Evolutionary conservation across 1,140 invertebrate species (phyloP).

Genomic region (Steinernema khuongi): DNA sequence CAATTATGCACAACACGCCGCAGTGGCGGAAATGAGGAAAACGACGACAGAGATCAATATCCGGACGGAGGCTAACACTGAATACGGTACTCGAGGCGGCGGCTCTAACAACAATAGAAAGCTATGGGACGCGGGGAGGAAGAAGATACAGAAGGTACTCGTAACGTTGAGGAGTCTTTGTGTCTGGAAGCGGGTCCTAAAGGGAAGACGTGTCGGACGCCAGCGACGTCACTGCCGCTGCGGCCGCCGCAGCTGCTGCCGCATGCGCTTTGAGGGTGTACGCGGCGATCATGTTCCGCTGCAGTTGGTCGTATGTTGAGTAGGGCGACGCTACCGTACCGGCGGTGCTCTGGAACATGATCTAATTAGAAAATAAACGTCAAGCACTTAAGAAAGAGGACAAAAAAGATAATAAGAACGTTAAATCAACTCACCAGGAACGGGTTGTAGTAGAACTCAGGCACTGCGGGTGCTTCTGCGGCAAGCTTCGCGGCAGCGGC

Average conservation of each 20-base stretch:
- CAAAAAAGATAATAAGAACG: too few relatives aligned
- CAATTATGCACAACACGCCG: background rate
- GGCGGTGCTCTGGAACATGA: background rate
- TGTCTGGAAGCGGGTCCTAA: background rate
- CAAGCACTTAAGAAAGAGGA: background rate
- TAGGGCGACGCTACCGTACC: background rate
- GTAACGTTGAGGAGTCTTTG: background rate
- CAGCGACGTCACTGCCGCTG: background rate
- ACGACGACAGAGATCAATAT: background rate
- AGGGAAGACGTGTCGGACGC: background rate
- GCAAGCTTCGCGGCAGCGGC: background rate
- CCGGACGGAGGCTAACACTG: background rate
- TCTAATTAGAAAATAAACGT: background rate
- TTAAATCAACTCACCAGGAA: background rate
- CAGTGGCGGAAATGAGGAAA: background rate
- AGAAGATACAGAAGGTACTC: conserved; percentile 14
- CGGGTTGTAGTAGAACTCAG: conserved; percentile 9
- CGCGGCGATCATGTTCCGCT: background rate
- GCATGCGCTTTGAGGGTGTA: conserved; percentile 6
- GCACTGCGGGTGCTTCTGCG: background rate
- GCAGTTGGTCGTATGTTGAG: background rate
- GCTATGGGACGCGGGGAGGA: background rate
- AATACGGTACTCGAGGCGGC: background rate
- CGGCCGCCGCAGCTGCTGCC: conserved; percentile 1
- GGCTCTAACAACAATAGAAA: background rate